These are phyloP conservation scores for Phyllostomus discolor DNA, from an alignment of 2,113 vertebrate species.

Conservation along the genomic window DNA sequence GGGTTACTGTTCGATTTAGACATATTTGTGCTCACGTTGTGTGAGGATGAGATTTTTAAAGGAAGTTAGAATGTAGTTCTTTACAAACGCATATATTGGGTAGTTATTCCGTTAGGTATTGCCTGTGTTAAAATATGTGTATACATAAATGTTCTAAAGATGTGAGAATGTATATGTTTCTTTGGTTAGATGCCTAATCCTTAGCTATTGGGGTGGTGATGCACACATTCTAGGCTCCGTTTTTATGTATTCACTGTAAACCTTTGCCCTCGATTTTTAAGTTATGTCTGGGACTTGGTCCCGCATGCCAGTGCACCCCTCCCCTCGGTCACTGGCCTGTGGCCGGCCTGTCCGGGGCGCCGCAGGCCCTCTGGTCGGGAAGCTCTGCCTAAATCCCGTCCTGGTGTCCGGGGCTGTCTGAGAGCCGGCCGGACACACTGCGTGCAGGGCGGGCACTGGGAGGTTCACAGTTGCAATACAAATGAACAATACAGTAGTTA, in stretches of 20 bases:
- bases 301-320: too few relatives aligned
- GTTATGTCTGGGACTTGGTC: background rate
- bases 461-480: background rate
- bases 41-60: conserved; percentile 4
- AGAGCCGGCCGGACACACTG: background rate
- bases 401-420: background rate
- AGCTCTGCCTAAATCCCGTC: background rate
- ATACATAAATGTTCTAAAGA: background rate
- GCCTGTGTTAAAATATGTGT: background rate
- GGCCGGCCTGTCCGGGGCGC: background rate
- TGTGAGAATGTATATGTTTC: background rate
- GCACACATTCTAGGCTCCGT: background rate
- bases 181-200: background rate
- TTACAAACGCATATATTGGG: background rate
- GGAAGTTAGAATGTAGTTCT: conserved; percentile 1
- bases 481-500: background rate
- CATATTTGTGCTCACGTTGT: background rate
- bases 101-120: background rate
- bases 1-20: background rate
- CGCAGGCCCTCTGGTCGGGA: background rate
- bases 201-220: background rate
- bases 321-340: too few relatives aligned
- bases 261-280: background rate
- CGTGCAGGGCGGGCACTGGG: background rate
- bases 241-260: background rate